Base-by-base conservation (phyloP, 2,888 invertebrate genomes). In the Didymodactylos carnosus region DNA sequence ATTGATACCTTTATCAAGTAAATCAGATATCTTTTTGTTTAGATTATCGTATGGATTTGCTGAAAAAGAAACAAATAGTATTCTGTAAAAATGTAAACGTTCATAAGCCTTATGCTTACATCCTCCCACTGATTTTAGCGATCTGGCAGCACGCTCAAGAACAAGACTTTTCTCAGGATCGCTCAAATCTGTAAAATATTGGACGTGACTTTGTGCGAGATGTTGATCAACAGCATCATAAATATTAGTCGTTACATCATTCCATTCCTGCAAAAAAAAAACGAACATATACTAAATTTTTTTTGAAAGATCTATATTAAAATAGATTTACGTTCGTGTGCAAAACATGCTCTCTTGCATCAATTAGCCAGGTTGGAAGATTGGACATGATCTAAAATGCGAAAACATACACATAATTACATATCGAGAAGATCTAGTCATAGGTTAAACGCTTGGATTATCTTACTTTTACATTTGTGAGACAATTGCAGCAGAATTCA, bases 211-310 rank as follows among this genome's bases (percentile, higher is more conserved):
- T 77, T 83, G 82, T 40, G 79, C 80, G 19, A 83, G 77, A 76
- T 83, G 82, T 72, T 82, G 82, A 69, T 82, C 80, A 29, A 83
- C 79, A 19, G 82, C 81, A 75, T 82, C 82, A n/a, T n/a, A n/a
- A n/a, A 83, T 78, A 62, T 82, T 81, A 71, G 78, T 78, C 5
- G 82, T 77, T 77, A 82, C 82, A 23, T 76, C 75, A 75, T 79
- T 79, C 83, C 83, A 83, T 76, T 83, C 82, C 83, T 83, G n/a
- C n/a, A 3, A 49, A 23, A 10, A 49, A 49, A 19, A 5, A 27
- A 27, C 8, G n/a, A 27, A 27, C 29, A n/a, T n/a, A n/a, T n/a
- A n/a, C n/a, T n/a, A n/a, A n/a, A n/a, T n/a, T n/a, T n/a, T n/a
- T n/a, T n/a, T n/a, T n/a, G n/a, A n/a, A n/a, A n/a, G n/a, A n/a